A percentile compares a stretch with the other conserved stretches of the same genome.
These are phyloP conservation scores for Tetanocera ferruginea DNA, from an alignment of 2,888 invertebrate genomes.

Conservation along the genomic window DNA sequence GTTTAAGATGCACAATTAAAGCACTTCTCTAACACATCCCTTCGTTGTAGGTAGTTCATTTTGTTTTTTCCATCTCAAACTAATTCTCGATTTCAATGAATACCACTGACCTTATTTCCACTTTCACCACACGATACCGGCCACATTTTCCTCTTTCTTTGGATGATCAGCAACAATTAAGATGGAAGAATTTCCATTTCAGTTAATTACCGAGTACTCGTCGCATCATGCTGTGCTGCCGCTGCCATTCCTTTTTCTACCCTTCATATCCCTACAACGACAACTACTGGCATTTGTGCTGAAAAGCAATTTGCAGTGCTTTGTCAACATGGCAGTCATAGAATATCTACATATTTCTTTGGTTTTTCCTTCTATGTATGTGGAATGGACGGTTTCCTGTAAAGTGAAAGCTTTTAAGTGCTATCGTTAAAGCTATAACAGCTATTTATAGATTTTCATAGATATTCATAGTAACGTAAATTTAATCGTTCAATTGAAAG, in stretches of 20 bases:
- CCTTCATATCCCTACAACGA: not conserved
- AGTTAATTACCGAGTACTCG: not conserved
- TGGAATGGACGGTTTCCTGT: too few species aligned
- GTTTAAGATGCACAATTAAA: too few species aligned
- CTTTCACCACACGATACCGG: conserved; percentile 13
- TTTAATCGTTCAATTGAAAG: too few species aligned
- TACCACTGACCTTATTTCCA: conserved; percentile 25
- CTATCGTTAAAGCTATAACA: not conserved
- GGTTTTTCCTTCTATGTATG: not conserved
- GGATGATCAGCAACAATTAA: not conserved
- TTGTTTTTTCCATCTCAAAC: not conserved
- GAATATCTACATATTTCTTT: conserved; percentile 1
- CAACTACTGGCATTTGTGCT: not conserved
- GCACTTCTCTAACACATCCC: too few species aligned
- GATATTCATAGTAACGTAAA: too few species aligned
- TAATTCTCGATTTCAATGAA: not conserved
- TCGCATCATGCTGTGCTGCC: too few species aligned
- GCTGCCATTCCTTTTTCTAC: too few species aligned
- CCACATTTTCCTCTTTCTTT: not conserved
- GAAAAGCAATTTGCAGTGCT: conserved; percentile 9
- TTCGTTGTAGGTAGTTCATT: too few species aligned
- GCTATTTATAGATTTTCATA: too few species aligned
- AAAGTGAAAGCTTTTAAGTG: not conserved
- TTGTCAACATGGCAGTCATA: conserved; percentile 14
- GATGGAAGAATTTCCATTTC: not conserved